Evolutionary conservation across 37 sponge, comb jelly and placozoan species (phyloP).

Genomic region (Petrosia ficiformis): DNA sequence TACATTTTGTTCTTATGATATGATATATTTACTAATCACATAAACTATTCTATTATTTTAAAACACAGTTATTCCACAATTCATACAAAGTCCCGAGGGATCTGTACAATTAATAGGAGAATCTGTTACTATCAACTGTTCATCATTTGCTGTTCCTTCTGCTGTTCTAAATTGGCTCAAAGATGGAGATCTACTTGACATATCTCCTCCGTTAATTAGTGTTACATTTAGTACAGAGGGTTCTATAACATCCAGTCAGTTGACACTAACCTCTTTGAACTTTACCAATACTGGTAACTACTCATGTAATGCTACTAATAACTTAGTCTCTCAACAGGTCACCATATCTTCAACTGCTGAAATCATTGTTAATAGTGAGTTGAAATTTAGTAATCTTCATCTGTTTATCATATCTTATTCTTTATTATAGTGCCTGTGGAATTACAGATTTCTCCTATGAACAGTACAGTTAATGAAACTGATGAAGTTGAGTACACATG

Average conservation of each 20-base stretch:
- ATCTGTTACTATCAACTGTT: constrained; percentile 18
- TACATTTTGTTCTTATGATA: no score
- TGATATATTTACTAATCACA: no score
- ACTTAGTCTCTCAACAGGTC: no score
- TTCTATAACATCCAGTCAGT: background rate
- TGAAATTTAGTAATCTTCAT: no score
- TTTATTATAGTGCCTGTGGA: background rate
- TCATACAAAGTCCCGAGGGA: background rate
- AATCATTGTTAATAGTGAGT: background rate
- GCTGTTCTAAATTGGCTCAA: constrained; percentile 24
- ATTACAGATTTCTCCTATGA: background rate
- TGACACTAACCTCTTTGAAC: background rate
- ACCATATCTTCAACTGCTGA: background rate
- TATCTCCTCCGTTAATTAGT: background rate
- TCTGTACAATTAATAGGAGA: background rate
- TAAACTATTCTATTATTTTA: no score
- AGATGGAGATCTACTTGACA: constrained; percentile 2
- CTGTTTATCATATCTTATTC: background rate
- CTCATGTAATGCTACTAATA: no score
- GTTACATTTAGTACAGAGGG: background rate
- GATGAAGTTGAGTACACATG: background rate
- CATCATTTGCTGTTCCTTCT: constrained; percentile 17
- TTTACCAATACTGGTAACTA: background rate
- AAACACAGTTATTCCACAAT: background rate
- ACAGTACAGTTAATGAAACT: background rate